Evolutionary conservation across 2,113 vertebrate genomes (phyloP).

Genomic region (Aphyosemion australe): DNA sequence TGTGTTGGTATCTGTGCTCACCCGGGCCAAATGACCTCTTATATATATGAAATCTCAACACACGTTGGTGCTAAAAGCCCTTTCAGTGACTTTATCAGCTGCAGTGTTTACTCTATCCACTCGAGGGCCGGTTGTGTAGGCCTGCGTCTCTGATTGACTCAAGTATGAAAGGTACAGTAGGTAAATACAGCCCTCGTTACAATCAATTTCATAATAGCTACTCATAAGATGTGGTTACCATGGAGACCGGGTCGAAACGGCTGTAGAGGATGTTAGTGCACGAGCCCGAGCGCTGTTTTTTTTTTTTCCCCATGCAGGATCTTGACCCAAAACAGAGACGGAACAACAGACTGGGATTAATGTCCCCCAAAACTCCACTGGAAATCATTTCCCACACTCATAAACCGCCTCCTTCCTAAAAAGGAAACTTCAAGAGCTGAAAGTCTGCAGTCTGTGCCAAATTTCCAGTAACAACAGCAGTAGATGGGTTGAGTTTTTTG

Average conservation of each 20-base stretch:
- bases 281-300: slow-evolving; percentile 3
- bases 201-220: slow-evolving; percentile 47
- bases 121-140: background rate
- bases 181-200: slow-evolving; percentile 34
- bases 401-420: background rate
- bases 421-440: slow-evolving; percentile 4
- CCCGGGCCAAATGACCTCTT: background rate
- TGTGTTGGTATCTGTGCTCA: background rate
- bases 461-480: slow-evolving; percentile 44
- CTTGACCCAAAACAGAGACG: slow-evolving; percentile 16
- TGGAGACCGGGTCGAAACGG: slow-evolving; percentile 43
- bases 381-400: slow-evolving; percentile 49
- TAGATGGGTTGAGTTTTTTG: slow-evolving; percentile 2
- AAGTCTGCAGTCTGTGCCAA: slow-evolving; percentile 28
- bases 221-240: slow-evolving; percentile 54
- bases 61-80: slow-evolving; percentile 1
- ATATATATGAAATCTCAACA: slow-evolving; percentile 17
- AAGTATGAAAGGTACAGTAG: slow-evolving; percentile 4
- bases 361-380: slow-evolving; percentile 31
- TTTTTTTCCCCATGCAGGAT: slow-evolving; percentile 44
- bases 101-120: slow-evolving; percentile 1
- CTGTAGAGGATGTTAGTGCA: slow-evolving; percentile 20
- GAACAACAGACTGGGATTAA: slow-evolving; percentile 32
- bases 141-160: slow-evolving; percentile 7
- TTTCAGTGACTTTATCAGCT: background rate